Evolutionary conservation across 2,888 invertebrate genomes (phyloP).

Genomic region (Margaritifera margaritifera): DNA sequence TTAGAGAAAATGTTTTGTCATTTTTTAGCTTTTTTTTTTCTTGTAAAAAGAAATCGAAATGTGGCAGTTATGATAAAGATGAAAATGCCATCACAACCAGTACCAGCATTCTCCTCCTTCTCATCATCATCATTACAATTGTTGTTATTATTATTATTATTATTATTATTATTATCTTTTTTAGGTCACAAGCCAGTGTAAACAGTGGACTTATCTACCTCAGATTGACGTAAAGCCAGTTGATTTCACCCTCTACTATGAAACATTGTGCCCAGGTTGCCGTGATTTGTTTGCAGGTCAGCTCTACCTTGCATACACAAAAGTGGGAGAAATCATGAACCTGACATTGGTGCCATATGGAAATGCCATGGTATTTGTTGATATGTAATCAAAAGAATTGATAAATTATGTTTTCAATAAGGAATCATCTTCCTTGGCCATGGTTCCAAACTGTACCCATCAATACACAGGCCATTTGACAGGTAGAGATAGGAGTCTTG

Average conservation of each 20-base stretch:
- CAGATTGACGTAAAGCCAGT: constrained; percentile 45
- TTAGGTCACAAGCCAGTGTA: too few species aligned
- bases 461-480: too few species aligned
- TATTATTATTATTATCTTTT: too few species aligned
- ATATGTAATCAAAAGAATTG: neutral
- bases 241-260: constrained; percentile 66
- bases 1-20: too few species aligned
- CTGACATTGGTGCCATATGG: constrained; percentile 70
- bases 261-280: constrained; percentile 70
- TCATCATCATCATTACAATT: too few species aligned
- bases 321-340: constrained; percentile 61
- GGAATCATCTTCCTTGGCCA: neutral
- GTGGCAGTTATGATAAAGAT: too few species aligned
- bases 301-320: constrained; percentile 54
- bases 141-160: too few species aligned
- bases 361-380: constrained; percentile 63
- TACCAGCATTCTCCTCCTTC: too few species aligned
- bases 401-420: neutral
- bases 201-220: neutral
- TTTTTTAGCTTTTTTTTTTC: too few species aligned
- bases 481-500: too few species aligned
- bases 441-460: neutral
- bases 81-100: too few species aligned
- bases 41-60: too few species aligned
- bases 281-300: constrained; percentile 56